These are phyloP conservation scores for Corvus hawaiiensis DNA, from an alignment of 2,113 vertebrate genomes.

Conservation along the genomic window DNA sequence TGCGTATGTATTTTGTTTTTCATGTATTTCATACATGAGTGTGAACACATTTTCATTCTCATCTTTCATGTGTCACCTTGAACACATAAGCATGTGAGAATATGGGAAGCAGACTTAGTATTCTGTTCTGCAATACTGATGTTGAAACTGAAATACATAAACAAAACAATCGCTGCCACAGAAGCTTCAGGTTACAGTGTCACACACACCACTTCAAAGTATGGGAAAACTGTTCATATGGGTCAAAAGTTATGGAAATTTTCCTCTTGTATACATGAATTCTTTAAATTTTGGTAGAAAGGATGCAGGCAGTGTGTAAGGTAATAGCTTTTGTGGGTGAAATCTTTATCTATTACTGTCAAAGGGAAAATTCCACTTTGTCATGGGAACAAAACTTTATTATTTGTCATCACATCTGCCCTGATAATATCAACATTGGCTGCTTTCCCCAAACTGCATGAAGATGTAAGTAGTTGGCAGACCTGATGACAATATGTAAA, in stretches of 20 bases:
- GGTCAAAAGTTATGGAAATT: background rate
- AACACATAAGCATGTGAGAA: background rate
- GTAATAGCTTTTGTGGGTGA: background rate
- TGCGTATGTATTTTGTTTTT: background rate
- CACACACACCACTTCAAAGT: background rate
- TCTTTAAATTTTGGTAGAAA: background rate
- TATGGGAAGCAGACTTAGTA: background rate
- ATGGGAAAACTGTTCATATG: background rate
- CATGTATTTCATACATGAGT: background rate
- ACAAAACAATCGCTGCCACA: background rate
- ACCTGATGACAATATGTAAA: slow-evolving; percentile 68
- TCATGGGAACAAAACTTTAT: background rate
- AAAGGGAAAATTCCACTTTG: background rate
- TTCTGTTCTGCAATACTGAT: background rate
- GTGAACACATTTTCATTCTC: background rate
- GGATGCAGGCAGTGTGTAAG: background rate
- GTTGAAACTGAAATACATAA: background rate
- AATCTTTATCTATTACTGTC: background rate
- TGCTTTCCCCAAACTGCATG: slow-evolving; percentile 47
- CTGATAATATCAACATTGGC: slow-evolving; percentile 38
- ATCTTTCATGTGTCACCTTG: background rate
- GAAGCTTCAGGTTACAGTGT: background rate
- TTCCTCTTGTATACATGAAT: background rate
- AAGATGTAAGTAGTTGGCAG: slow-evolving; percentile 62
- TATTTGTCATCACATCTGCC: slow-evolving; percentile 22